Percentiles rank a stretch among this genome's conserved stretches.
Conservation (phyloP, 1,140 invertebrate species). For the Drosophila cardini region DNA sequence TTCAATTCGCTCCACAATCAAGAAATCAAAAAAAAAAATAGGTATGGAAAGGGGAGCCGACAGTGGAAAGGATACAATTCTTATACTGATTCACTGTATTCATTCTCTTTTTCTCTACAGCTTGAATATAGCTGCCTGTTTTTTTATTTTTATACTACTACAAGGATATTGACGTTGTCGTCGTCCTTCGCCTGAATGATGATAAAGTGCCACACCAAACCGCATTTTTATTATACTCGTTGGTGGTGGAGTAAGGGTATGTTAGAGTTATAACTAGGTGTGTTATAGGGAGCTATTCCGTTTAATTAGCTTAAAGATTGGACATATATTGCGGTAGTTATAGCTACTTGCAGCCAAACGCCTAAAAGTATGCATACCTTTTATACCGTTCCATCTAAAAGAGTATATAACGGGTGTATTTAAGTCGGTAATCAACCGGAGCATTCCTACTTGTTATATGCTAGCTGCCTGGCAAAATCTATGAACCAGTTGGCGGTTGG, state of each 20-base stretch:
- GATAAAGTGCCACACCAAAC: conserved; percentile 71
- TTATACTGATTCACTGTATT: conserved; percentile 27
- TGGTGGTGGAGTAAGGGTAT: too few species aligned
- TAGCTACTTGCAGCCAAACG: too few species aligned
- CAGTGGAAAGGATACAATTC: conserved; percentile 33
- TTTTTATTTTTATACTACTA: conserved; percentile 44
- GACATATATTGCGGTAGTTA: too few species aligned
- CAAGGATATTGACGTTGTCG: conserved; percentile 44
- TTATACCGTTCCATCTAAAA: too few species aligned
- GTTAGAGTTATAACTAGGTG: too few species aligned
- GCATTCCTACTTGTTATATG: conserved; percentile 14
- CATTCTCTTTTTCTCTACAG: conserved; percentile 8
- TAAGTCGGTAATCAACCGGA: too few species aligned
- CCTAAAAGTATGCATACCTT: too few species aligned
- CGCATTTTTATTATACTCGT: conserved; percentile 35
- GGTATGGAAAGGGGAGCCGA: conserved; percentile 3
- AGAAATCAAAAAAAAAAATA: conserved; percentile 3
- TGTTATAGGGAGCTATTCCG: too few species aligned
- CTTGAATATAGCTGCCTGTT: conserved; percentile 14
- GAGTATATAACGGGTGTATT: too few species aligned
- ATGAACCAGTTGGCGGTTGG: conserved; percentile 25
- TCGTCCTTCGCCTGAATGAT: conserved; percentile 43
- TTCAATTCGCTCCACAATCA: conserved; percentile 34
- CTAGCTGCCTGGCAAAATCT: conserved; percentile 35
- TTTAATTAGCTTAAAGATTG: too few species aligned